Evolutionary conservation across 2,797 vertebrate species (phyloP), one percentile per base, ranked within the genome.

Genomic region (Chelonia mydas): DNA sequence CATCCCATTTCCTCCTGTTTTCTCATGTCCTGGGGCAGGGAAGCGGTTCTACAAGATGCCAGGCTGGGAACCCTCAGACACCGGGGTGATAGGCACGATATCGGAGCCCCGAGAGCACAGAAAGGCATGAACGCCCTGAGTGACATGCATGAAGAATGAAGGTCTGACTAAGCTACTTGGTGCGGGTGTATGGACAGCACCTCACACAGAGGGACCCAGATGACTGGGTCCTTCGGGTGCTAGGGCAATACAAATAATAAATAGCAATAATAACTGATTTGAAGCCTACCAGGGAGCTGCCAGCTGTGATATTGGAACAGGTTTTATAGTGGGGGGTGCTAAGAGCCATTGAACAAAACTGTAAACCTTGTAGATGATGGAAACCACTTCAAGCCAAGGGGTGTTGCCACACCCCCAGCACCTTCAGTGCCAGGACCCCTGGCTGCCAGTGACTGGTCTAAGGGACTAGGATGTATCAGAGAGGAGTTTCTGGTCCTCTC

Each of bases 161-260:
- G 65, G 7, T 21, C 9, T 68, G 19, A 17, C 61, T 10, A 9
- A 68, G 33, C 3, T n/a, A 33, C n/a, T 37, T 23, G n/a, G n/a
- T 59, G 57, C 28, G 12, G 57, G 57, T 5, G 57, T 91, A 74
- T 61, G 33, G 31, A 50, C 55, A 84, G 11, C 27, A 33, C 15
- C 79, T 90, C 16, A 15, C 21, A 21, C 2, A n/a, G 19, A 28
- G 65, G 12, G 7, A 21, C n/a, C 57, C 55, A 19, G 15, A 49
- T 17, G 19, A 50, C 50, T 0, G 0, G 4, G 45, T 28, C 16
- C 16, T 37, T 57, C 3, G 59, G 68, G 3, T 25, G 47, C 27
- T 77, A 59, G 55, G 19, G 19, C 25, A 11, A 49, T 0, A 0
- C 41, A 27, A 57, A 81, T n/a, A 74, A 31, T 25, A 12, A 25